Evolutionary conservation across 2,113 vertebrate species (phyloP).

Genomic region (Pagrus major): DNA sequence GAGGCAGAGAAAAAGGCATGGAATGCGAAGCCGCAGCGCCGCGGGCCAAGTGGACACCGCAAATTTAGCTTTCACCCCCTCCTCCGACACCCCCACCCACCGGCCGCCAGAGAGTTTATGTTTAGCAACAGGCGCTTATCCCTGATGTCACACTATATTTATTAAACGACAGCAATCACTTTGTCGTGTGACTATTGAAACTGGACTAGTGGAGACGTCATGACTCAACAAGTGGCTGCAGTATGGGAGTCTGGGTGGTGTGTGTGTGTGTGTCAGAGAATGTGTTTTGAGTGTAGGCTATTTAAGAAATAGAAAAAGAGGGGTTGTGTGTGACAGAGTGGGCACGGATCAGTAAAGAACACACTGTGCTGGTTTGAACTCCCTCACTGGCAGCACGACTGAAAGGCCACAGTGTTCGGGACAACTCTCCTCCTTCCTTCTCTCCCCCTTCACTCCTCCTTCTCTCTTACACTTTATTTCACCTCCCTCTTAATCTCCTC

Average conservation of each 20-base stretch:
- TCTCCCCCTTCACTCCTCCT: not conserved
- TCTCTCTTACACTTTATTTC: not conserved
- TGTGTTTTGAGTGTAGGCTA: constrained; percentile 47
- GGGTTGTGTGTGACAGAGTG: constrained; percentile 67
- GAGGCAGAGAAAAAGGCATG: constrained; percentile 72
- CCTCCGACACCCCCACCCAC: not conserved
- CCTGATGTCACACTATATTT: constrained; percentile 53
- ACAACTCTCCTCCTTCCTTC: constrained; percentile 32
- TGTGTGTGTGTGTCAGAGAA: constrained; percentile 22
- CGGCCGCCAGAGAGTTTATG: constrained; percentile 37
- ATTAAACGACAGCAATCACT: constrained; percentile 40
- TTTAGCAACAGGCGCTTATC: constrained; percentile 52
- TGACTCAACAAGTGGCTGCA: constrained; percentile 39
- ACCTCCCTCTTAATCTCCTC: not conserved
- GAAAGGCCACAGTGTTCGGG: constrained; percentile 79
- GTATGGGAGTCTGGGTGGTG: constrained; percentile 30
- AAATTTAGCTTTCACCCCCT: constrained; percentile 28
- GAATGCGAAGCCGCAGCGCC: constrained; percentile 66
- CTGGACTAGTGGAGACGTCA: constrained; percentile 30
- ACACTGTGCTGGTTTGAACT: constrained; percentile 73
- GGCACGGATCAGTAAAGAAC: constrained; percentile 71
- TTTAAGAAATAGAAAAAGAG: constrained; percentile 60
- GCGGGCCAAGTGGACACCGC: constrained; percentile 60
- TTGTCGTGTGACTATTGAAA: constrained; percentile 45
- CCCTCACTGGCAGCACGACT: constrained; percentile 64